Conservation (phyloP, 2,797 vertebrate genomes). For the Alca torda region DNA sequence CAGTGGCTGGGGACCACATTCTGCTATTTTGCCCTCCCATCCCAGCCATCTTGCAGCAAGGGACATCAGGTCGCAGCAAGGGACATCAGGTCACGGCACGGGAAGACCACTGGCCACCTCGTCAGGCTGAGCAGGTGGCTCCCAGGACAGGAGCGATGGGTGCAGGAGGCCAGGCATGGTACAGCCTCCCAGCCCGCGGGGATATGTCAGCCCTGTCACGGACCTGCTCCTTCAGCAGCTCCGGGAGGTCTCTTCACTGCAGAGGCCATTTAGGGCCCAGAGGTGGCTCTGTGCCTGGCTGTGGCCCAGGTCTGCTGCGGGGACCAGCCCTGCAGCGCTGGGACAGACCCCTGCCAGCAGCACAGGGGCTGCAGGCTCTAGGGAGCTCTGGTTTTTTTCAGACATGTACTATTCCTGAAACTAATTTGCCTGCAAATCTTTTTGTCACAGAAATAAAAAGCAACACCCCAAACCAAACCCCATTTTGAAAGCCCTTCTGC, state of each 20-base stretch:
- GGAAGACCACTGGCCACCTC: background rate
- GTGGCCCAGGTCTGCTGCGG: background rate
- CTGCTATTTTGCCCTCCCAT: background rate
- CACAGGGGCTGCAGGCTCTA: background rate
- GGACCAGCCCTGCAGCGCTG: accelerated
- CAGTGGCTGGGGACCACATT: background rate
- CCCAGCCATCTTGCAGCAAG: background rate
- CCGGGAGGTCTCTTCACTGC: background rate
- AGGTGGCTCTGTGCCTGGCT: background rate
- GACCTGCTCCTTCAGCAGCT: background rate
- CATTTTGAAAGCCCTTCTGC: background rate
- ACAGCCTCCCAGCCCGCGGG: background rate
- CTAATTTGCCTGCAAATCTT: background rate
- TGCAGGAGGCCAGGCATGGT: background rate
- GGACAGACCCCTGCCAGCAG: background rate
- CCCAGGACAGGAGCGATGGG: background rate
- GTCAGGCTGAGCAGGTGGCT: background rate
- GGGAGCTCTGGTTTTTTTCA: background rate
- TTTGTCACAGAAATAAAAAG: background rate
- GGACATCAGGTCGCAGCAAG: background rate
- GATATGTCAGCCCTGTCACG: background rate
- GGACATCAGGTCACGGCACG: background rate
- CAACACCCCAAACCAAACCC: background rate
- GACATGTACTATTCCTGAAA: background rate
- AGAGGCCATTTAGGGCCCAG: background rate